Conservation (phyloP, 53 echinoderm and acorn worm species). For the Actinopyga echinites region DNA sequence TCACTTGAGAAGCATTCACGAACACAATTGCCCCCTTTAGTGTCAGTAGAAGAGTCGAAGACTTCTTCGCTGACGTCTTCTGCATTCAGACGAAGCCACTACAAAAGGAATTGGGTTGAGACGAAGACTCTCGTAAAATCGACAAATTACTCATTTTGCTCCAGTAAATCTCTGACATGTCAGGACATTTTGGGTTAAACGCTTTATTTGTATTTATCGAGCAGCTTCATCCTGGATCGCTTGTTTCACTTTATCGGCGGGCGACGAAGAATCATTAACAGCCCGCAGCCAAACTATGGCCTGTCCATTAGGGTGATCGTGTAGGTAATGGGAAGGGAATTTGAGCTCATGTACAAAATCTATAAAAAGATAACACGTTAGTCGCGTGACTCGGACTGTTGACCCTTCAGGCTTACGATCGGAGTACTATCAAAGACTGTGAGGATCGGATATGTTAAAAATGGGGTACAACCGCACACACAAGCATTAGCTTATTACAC, state of each 20-base stretch:
- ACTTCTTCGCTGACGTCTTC: not conserved
- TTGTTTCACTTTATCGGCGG: not conserved
- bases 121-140: conserved; percentile 24
- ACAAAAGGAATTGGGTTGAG: conserved; percentile 28
- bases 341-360: conserved; percentile 8
- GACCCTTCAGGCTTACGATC: not conserved
- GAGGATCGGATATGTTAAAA: no score
- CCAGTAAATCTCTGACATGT: conserved; percentile 10
- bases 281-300: conserved; percentile 22
- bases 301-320: conserved; percentile 28
- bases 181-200: conserved; percentile 28
- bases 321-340: not conserved
- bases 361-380: not conserved
- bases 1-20: no score
- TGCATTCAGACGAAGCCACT: conserved; percentile 18
- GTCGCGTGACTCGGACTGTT: conserved; percentile 8
- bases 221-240: not conserved
- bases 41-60: no score
- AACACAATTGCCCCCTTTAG: no score
- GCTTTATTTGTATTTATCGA: conserved; percentile 11
- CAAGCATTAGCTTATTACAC: no score
- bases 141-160: conserved; percentile 30
- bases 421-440: not conserved
- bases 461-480: no score
- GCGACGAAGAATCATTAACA: conserved; percentile 23